A percentile compares a stretch with the other conserved stretches of the same genome.
Conservation (phyloP, 2,888 invertebrate species). For the Notodromas monacha region DNA sequence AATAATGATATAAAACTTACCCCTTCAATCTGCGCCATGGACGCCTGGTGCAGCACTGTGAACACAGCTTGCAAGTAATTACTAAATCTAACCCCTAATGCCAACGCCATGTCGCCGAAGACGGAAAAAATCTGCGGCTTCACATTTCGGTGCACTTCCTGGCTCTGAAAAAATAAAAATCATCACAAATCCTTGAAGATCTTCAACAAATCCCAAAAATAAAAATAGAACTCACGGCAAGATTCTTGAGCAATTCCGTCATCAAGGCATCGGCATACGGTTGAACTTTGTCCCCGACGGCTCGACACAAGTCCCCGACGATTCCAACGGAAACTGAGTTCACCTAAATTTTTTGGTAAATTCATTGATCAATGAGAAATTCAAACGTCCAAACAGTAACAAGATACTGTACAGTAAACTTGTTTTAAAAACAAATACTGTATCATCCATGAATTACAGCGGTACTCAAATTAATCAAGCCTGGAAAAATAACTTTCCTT, state of each 20-base stretch:
- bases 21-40: slow-evolving; percentile 59
- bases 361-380: too few species aligned
- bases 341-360: too few species aligned
- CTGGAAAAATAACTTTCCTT: too few species aligned
- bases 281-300: slow-evolving; percentile 48
- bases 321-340: slow-evolving; percentile 76
- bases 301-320: slow-evolving; percentile 84
- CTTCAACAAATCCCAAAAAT: too few species aligned
- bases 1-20: too few species aligned
- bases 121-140: slow-evolving; percentile 88
- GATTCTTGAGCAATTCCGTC: slow-evolving; percentile 52
- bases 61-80: slow-evolving; percentile 64
- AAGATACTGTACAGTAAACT: too few species aligned
- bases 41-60: slow-evolving; percentile 50
- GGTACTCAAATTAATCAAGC: too few species aligned
- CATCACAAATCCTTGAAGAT: too few species aligned
- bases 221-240: slow-evolving; percentile 26
- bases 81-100: slow-evolving; percentile 67
- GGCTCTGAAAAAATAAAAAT: slow-evolving; percentile 35
- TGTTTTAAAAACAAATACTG: too few species aligned
- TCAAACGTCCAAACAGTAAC: too few species aligned
- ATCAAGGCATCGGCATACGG: slow-evolving; percentile 92
- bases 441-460: too few species aligned
- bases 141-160: slow-evolving; percentile 60
- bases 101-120: slow-evolving; percentile 86